Evolutionary conservation across 2,888 invertebrate species (phyloP).

Genomic region (Camponotus fellah): DNA sequence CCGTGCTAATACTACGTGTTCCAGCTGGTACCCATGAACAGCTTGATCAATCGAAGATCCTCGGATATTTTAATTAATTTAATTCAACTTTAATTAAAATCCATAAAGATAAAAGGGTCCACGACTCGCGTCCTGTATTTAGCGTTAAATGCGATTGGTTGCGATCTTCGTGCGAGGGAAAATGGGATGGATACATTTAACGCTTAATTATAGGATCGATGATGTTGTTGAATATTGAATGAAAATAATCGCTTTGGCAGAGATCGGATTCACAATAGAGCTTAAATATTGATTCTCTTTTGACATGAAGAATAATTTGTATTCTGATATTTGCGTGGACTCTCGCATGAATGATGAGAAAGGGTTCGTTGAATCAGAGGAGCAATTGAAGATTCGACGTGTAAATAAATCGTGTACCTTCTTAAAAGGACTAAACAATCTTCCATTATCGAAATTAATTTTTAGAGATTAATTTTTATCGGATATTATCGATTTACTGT

Average conservation of each 20-base stretch:
- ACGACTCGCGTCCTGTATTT: neutral
- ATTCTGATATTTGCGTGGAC: neutral
- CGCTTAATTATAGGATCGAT: conserved; percentile 4
- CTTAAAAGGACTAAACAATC: conserved; percentile 21
- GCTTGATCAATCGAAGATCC: conserved; percentile 50
- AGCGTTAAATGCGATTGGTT: conserved; percentile 2
- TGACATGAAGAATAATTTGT: neutral
- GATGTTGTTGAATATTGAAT: conserved; percentile 4
- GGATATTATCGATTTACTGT: conserved; percentile 45
- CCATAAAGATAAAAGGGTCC: neutral
- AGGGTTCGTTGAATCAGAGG: neutral
- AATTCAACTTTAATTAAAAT: neutral
- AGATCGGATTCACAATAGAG: neutral
- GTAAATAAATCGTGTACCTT: neutral
- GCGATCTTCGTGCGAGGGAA: neutral
- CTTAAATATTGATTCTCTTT: neutral
- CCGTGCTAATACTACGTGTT: conserved; percentile 79
- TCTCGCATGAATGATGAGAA: neutral
- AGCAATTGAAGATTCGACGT: conserved; percentile 17
- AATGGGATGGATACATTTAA: neutral
- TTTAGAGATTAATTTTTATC: conserved; percentile 34
- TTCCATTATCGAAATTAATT: conserved; percentile 16
- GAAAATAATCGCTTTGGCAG: neutral
- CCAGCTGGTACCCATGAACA: conserved; percentile 75
- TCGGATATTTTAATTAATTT: neutral